phyloP scores from a whole-genome alignment of 2,797 vertebrate genomes.

The Lepus oiostolus region DNA sequence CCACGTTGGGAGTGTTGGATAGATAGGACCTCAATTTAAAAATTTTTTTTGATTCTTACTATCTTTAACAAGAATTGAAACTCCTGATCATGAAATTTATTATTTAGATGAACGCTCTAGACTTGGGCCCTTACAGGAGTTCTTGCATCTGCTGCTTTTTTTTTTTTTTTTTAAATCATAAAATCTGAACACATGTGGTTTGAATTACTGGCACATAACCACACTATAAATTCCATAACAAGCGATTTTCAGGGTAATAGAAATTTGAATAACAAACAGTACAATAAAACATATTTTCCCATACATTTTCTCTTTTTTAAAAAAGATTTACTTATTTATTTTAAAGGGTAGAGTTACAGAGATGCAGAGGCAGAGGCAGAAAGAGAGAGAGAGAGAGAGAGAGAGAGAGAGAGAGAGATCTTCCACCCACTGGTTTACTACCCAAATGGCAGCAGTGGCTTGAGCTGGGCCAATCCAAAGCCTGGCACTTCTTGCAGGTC shows the following conservation, averaged over 20 bases:
- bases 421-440: too few relatives aligned
- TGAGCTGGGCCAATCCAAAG: too few relatives aligned
- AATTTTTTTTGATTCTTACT: background rate
- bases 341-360: too few relatives aligned
- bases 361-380: too few relatives aligned
- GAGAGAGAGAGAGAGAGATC: too few relatives aligned
- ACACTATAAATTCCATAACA: background rate
- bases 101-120: background rate
- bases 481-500: too few relatives aligned
- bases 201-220: background rate
- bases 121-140: constrained; percentile 31
- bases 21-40: background rate
- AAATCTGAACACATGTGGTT: background rate
- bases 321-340: too few relatives aligned
- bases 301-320: too few relatives aligned
- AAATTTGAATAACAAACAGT: constrained; percentile 41
- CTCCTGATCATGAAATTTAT: background rate
- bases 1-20: background rate
- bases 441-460: too few relatives aligned
- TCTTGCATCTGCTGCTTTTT: background rate
- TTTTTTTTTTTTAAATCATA: background rate
- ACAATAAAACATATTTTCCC: background rate
- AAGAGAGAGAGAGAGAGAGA: too few relatives aligned
- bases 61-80: background rate
- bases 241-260: background rate